phyloP scores from a whole-genome alignment of 2,888 invertebrate genomes.

The Watsonalla cultraria region DNA sequence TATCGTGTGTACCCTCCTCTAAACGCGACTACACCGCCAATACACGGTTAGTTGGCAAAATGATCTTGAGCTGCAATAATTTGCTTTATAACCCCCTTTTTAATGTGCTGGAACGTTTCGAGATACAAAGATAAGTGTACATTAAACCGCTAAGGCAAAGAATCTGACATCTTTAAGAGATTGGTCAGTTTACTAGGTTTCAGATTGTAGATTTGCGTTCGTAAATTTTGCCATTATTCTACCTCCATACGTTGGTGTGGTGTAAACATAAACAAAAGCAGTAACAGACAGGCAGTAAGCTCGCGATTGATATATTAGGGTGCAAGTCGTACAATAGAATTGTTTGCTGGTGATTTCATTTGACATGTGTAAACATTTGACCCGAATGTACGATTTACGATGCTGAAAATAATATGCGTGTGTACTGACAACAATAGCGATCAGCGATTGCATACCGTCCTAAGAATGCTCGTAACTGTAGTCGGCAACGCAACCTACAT shows the following conservation, averaged over 20 bases:
- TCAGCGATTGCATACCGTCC: conserved; percentile 57
- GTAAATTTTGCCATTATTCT: not conserved
- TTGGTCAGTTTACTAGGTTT: not conserved
- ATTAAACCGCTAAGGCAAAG: too few relatives aligned
- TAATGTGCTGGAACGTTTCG: too few relatives aligned
- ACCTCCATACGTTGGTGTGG: not conserved
- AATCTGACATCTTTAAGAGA: too few relatives aligned
- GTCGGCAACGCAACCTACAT: conserved; percentile 75
- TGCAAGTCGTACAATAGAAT: not conserved
- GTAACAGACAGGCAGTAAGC: not conserved
- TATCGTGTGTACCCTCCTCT: too few relatives aligned
- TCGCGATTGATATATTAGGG: not conserved
- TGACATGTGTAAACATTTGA: conserved; percentile 14
- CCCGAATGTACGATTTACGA: conserved; percentile 33
- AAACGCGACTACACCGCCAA: too few relatives aligned
- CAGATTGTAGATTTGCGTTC: not conserved
- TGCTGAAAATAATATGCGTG: conserved; percentile 40
- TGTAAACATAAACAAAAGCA: not conserved
- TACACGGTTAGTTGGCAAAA: too few relatives aligned
- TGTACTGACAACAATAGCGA: conserved; percentile 55
- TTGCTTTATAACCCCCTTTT: too few relatives aligned
- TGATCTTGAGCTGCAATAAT: too few relatives aligned
- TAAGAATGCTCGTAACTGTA: conserved; percentile 69
- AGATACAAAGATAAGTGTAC: too few relatives aligned
- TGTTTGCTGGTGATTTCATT: conserved; percentile 3